Conservation (phyloP, 2,888 invertebrate genomes). For the Itoplectis maculator region DNA sequence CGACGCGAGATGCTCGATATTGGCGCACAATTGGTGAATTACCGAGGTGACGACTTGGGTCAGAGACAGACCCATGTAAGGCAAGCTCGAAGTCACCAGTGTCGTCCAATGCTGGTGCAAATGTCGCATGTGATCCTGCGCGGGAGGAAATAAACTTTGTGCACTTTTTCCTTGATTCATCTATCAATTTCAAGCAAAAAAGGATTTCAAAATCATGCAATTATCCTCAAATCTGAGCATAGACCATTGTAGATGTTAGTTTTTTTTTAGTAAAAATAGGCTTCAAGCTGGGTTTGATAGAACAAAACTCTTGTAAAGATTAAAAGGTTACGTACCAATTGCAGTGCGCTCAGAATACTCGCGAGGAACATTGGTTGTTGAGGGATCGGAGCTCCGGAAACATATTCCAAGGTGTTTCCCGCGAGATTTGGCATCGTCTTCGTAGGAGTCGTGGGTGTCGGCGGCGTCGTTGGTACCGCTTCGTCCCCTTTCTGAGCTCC, state of each 20-base stretch:
- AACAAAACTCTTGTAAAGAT: background rate
- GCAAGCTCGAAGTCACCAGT: slow-evolving; percentile 92
- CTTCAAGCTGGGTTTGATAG: background rate
- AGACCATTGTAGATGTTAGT: no score
- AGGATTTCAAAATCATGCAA: background rate
- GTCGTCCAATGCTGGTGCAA: slow-evolving; percentile 94
- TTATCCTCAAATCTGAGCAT: background rate
- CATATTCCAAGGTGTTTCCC: slow-evolving; percentile 86
- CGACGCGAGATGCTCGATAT: slow-evolving; percentile 88
- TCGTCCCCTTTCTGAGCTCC: slow-evolving; percentile 85
- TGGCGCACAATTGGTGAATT: slow-evolving; percentile 92
- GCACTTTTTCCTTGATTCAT: background rate
- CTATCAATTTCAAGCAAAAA: background rate
- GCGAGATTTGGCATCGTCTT: slow-evolving; percentile 78
- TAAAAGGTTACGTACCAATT: slow-evolving; percentile 82
- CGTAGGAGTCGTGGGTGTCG: slow-evolving; percentile 78
- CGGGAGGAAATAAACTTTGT: background rate
- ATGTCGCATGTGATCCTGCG: slow-evolving; percentile 88
- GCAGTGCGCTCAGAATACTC: slow-evolving; percentile 91
- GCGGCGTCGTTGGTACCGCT: slow-evolving; percentile 70
- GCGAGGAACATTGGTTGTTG: slow-evolving; percentile 94
- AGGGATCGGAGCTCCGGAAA: slow-evolving; percentile 88
- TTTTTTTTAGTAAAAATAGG: no score
- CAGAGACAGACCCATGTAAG: slow-evolving; percentile 91
- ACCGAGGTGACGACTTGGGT: slow-evolving; percentile 92